Base-by-base conservation (phyloP, 2,113 vertebrate species). In the Barnardius zonarius region DNA sequence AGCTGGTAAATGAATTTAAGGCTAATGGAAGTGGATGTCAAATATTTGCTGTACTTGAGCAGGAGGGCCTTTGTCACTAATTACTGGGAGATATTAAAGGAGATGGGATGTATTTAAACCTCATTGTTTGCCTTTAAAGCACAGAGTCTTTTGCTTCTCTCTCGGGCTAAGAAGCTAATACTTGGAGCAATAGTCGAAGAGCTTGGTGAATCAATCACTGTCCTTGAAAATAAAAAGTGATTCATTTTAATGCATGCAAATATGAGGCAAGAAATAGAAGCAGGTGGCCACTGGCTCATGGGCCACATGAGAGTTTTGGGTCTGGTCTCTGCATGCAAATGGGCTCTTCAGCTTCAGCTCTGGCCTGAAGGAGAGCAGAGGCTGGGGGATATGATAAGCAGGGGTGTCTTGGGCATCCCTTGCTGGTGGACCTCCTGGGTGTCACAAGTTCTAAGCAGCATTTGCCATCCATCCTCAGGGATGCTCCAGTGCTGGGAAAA, bases 31-130 rank as follows among this genome's bases (percentile, higher is more conserved):
- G 61, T 95, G 79, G 49, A 51, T 94, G 90, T 97, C 96, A 95
- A 97, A 96, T 96, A 96, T 98, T 97, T 97, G 92, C 96, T 92
- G n/a, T 90, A 77, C 90, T 96, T 92, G 64, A 96, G 87, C 89
- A 95, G 78, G 55, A 93, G 83, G 48, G 69, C 81, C 79, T 95
- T 96, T 96, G 91, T 96, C 81, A 37, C 94, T 97, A 96, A 97
- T 97, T 97, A 96, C 88, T 3, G 3, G 76, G 78, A 94, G 88
- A 81, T 88, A 66, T 88, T 97, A 94, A 95, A 96, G 84, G 70
- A 96, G 79, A 75, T 84, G 52, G 86, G 69, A 90, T 91, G 67
- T 95, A 95, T 95, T 96, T 96, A 95, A 97, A 90, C 51, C 88
- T 93, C 93, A 82, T 86, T 97, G 90, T 97, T 97, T 97, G 92